Evolutionary conservation across 1,140 invertebrate species (phyloP).

Genomic region (Oryzaephilus surinamensis): DNA sequence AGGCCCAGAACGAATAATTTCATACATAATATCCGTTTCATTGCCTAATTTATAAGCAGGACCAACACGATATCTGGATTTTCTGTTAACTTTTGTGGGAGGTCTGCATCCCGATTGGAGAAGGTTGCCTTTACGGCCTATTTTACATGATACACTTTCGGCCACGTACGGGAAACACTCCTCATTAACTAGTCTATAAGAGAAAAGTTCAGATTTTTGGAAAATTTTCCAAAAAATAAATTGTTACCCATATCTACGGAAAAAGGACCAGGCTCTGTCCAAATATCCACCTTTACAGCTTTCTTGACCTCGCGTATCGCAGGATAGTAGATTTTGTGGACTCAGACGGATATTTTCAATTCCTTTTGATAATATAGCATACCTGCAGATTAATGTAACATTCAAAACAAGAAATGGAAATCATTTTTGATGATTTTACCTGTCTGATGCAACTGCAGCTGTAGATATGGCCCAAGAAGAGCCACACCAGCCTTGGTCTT

Average conservation of each 20-base stretch:
- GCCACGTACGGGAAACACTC: conserved; percentile 71
- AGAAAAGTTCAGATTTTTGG: conserved; percentile 4
- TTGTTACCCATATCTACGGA: conserved; percentile 67
- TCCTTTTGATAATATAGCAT: conserved; percentile 72
- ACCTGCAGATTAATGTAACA: conserved; percentile 42
- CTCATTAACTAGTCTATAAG: conserved; percentile 62
- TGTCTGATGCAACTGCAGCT: conserved; percentile 65
- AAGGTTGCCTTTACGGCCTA: conserved; percentile 42
- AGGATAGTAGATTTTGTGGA: conserved; percentile 77
- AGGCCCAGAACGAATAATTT: conserved; percentile 84
- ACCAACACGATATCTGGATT: conserved; percentile 62
- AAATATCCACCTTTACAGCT: conserved; percentile 81
- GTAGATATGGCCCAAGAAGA: conserved; percentile 89
- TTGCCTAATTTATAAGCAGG: conserved; percentile 72
- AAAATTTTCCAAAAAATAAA: conserved; percentile 2
- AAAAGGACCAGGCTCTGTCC: conserved; percentile 83
- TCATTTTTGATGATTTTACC: conserved; percentile 35
- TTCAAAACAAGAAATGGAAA: not conserved
- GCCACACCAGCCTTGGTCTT: conserved; percentile 86
- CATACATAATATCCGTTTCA: conserved; percentile 80
- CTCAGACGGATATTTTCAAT: conserved; percentile 58
- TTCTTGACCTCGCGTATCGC: conserved; percentile 62
- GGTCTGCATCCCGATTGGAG: conserved; percentile 43
- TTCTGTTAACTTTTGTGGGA: conserved; percentile 38
- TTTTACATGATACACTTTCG: conserved; percentile 45